A percentile compares a stretch with the other conserved stretches of the same genome.
phyloP scores from a whole-genome alignment of 1,140 invertebrate genomes.

The Penaeus vannamei region DNA sequence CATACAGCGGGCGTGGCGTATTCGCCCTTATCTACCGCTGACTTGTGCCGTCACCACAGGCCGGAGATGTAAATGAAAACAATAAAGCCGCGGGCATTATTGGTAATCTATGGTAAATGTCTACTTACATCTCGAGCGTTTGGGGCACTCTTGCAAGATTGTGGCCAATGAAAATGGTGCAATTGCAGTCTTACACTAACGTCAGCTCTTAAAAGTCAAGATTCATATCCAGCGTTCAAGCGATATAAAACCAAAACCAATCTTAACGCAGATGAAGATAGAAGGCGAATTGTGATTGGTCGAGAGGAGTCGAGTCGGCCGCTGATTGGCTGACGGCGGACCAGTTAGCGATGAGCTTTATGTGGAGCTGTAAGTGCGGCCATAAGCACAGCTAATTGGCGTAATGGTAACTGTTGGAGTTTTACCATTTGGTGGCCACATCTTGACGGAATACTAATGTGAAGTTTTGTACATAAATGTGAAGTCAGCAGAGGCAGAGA shows the following conservation, averaged over 20 bases:
- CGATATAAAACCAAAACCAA: conserved; percentile 42
- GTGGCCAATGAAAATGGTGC: conserved; percentile 37
- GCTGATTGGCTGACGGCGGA: conserved; percentile 45
- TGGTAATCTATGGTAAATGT: conserved; percentile 67
- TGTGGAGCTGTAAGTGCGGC: conserved; percentile 8
- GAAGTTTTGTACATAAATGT: conserved; percentile 31
- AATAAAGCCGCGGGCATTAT: conserved; percentile 61
- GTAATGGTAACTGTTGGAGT: conserved; percentile 47
- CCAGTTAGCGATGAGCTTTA: conserved; percentile 40
- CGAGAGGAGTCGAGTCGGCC: conserved; percentile 33
- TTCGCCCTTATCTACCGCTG: conserved; percentile 46
- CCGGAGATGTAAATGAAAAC: conserved; percentile 57
- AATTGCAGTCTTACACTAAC: conserved; percentile 50
- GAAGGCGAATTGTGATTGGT: conserved; percentile 57
- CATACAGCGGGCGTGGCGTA: not conserved
- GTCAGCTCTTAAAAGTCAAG: conserved; percentile 51
- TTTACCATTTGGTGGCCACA: conserved; percentile 35
- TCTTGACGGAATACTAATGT: conserved; percentile 43
- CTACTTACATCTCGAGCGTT: conserved; percentile 55
- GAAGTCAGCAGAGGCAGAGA: too few species aligned
- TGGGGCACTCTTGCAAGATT: conserved; percentile 34
- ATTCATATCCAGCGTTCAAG: conserved; percentile 51
- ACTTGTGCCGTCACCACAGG: conserved; percentile 21
- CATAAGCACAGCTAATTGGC: conserved; percentile 55
- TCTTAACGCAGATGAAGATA: conserved; percentile 56